phyloP scores from a whole-genome alignment of 2,888 invertebrate genomes.

The Drosophila anomalata region DNA sequence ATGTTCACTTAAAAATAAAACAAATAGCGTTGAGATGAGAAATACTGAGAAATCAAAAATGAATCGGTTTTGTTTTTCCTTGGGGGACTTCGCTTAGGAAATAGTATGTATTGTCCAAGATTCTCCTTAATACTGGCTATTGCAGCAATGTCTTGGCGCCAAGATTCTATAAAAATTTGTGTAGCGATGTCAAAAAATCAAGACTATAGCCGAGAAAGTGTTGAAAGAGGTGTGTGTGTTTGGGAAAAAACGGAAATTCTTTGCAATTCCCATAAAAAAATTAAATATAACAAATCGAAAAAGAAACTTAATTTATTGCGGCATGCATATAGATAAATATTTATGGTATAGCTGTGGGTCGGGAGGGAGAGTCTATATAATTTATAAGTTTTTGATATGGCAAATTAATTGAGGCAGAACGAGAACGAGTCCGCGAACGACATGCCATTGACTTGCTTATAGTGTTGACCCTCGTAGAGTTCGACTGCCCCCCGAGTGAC shows the following conservation, averaged over 20 bases:
- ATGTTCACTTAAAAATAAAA: slow-evolving; percentile 15
- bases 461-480: slow-evolving; percentile 77
- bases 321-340: slow-evolving; percentile 36
- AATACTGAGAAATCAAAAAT: slow-evolving; percentile 62
- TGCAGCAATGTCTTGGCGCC: slow-evolving; percentile 73
- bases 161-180: slow-evolving; percentile 65
- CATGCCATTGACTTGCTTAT: slow-evolving; percentile 75
- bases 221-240: slow-evolving; percentile 55
- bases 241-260: slow-evolving; percentile 62
- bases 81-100: slow-evolving; percentile 10
- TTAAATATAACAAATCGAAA: slow-evolving; percentile 30
- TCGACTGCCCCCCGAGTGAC: slow-evolving; percentile 55
- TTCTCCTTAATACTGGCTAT: slow-evolving; percentile 32
- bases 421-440: slow-evolving; percentile 18
- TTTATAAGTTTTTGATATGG: slow-evolving; percentile 69
- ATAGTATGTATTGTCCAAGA: slow-evolving; percentile 13
- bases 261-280: slow-evolving; percentile 36
- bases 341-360: slow-evolving; percentile 39
- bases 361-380: slow-evolving; percentile 50
- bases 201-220: slow-evolving; percentile 52
- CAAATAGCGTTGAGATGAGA: slow-evolving; percentile 32
- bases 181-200: slow-evolving; percentile 58
- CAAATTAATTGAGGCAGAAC: slow-evolving; percentile 56
- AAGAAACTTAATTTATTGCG: slow-evolving; percentile 39
- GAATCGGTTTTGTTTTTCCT: slow-evolving; percentile 42